Conservation (phyloP, 2,888 invertebrate genomes). For the Timema podura region DNA sequence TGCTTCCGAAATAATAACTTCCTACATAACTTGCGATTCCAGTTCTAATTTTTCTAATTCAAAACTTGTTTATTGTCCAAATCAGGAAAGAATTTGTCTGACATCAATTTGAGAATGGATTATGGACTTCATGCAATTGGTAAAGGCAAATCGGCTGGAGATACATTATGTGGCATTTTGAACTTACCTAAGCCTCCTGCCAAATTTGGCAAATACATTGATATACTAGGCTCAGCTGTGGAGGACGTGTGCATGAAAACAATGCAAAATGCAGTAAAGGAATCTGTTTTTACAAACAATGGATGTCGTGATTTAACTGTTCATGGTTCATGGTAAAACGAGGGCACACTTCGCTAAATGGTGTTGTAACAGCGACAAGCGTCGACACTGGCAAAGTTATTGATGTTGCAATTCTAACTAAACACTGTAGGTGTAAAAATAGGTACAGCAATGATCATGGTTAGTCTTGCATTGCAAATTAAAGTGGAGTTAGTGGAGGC, state of each 20-base stretch:
- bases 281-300: conserved; percentile 19
- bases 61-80: not conserved
- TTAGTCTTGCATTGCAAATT: conserved; percentile 28
- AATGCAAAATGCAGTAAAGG: conserved; percentile 10
- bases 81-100: not conserved
- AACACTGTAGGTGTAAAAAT: conserved; percentile 28
- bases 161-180: conserved; percentile 16
- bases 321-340: conserved; percentile 31
- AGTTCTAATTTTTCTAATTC: not conserved
- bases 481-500: conserved; percentile 28
- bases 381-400: conserved; percentile 29
- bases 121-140: conserved; percentile 23
- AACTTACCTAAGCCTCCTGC: conserved; percentile 19
- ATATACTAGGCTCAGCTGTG: conserved; percentile 8
- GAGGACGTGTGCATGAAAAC: conserved; percentile 12
- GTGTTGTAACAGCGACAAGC: conserved; percentile 29
- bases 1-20: not conserved
- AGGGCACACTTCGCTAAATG: conserved; percentile 29
- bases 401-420: conserved; percentile 27
- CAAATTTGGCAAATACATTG: conserved; percentile 18
- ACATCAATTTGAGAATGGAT: conserved; percentile 18
- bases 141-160: conserved; percentile 17
- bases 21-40: not conserved
- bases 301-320: conserved; percentile 17
- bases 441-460: conserved; percentile 22